Evolutionary conservation across 2,888 invertebrate species (phyloP), one percentile per base, ranked within the genome.

Genomic region (Phasia obesa): DNA sequence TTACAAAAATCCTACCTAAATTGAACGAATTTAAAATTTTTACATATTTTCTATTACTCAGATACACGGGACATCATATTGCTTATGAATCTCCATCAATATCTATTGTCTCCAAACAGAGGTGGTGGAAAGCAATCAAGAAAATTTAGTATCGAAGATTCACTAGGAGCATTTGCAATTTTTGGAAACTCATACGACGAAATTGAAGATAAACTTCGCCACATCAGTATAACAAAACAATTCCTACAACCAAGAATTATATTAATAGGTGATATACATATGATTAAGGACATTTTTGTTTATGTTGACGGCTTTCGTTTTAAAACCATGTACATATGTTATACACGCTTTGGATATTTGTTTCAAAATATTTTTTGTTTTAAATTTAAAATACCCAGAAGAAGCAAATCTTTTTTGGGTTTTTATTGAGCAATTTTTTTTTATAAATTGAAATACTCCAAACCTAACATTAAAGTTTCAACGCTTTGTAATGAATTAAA

Each of bases 231-330:
- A 19, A 49, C 11, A 47, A 64, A 49, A 31, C 47, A 27, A n/a
- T 64, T 64, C 21, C 31, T 64, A 15, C 64, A 64, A 49, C 64
- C 49, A 6, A 19, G 47, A 27, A 49, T 64, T 49, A 27, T 64
- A 49, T 17, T 64, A 27, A 49, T 64, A 17, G 27, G 47, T 25
- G 49, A 64, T 31, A 64, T 47, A 51, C 31, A 65, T 35, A 65
- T 27, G 6, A 65, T 65, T 35, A 65, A 35, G 23, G 35, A 51
- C 2, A 65, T 51, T 51, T 64, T 65, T 23, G 49, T 65, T 65
- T 65, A 65, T 51, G 67, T 67, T 67, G 53, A 53, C 23, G 38
- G 53, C 21, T 4, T 65, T 49, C 51, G 51, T 17, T 51, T 65
- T 53, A 38, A 67, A 38, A 67, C 49, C 4, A 27, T 64, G 25